phyloP scores from a whole-genome alignment of 2,888 invertebrate species.

The Sinodicranocentrus sp. region DNA sequence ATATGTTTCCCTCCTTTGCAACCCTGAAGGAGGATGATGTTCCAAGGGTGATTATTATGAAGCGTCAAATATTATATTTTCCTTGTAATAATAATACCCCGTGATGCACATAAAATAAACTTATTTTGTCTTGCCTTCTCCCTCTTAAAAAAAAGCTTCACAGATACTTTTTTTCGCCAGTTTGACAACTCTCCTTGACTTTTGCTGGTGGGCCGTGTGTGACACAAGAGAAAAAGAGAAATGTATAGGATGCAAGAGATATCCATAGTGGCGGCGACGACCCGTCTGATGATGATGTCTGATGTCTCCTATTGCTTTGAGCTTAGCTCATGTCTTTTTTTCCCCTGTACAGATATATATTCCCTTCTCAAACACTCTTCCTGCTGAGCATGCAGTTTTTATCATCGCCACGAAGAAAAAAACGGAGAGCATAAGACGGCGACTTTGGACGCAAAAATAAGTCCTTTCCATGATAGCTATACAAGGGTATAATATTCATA shows the following conservation, averaged over 20 bases:
- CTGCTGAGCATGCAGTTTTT: conserved; percentile 66
- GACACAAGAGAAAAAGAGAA: background rate
- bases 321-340: conserved; percentile 44
- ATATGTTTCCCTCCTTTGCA: conserved; percentile 24
- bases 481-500: conserved; percentile 2
- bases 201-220: background rate
- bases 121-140: background rate
- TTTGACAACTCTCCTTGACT: conserved; percentile 37
- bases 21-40: conserved; percentile 11
- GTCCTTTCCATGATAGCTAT: conserved; percentile 7
- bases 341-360: conserved; percentile 8
- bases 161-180: conserved; percentile 17
- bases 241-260: background rate
- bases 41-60: background rate
- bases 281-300: conserved; percentile 44
- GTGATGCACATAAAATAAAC: conserved; percentile 29
- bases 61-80: conserved; percentile 32
- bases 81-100: conserved; percentile 24
- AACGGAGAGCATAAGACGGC: conserved; percentile 21
- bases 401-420: conserved; percentile 34
- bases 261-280: conserved; percentile 15
- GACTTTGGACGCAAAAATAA: conserved; percentile 23
- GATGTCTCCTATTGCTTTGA: conserved; percentile 30
- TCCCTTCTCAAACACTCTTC: conserved; percentile 30
- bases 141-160: too few relatives aligned